Base-by-base conservation (phyloP, 2,113 vertebrate genomes). In the Hipposideros armiger region DNA sequence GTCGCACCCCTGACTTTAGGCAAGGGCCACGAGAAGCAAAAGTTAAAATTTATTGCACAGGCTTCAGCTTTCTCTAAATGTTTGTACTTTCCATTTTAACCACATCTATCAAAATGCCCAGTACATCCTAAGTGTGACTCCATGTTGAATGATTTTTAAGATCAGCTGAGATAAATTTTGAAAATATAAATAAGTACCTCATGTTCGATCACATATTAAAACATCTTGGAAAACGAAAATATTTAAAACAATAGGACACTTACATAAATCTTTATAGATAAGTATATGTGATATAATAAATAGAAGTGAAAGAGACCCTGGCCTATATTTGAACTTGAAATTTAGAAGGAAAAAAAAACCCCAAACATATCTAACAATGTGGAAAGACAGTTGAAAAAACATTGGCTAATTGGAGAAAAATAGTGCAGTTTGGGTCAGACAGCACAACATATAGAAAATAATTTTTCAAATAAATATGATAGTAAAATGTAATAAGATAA, bases 11-110 rank as follows among this genome's bases (percentile, higher is more conserved):
- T 62, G 26, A 62, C 26, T 62, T 62, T 26, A 62, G 60, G 24
- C 60, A 62, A 62, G 60, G 26, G 26, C 14, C 14, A 14, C 2
- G 42, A 28, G 24, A 54, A 17, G 9, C 32, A 22, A 22, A 66
- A 70, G 14, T 22, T 10, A 60, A 3, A 19, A 7, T 1, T 6
- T 82, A 1, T 24, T 6, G 3, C 40, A 26, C 2, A 13, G 20
- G 8, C 2, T 14, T 7, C n/a, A 36, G 58, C 16, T 26, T 8
- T 66, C 14, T 11, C 6, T 42, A 72, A 45, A 26, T 14, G 60
- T 14, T 14, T 85, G 13, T 47, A 6, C 20, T 89, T 54, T 10
- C 8, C 6, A 45, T 95, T 72, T 62, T 56, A 56, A 77, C 16
- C 5, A 20, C 3, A 19, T 42, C 4, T 50, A 8, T 52, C 24